Evolutionary conservation across 37 sponge, comb jelly and placozoan genomes (phyloP).

Genomic region (Lycopodina hypogea): DNA sequence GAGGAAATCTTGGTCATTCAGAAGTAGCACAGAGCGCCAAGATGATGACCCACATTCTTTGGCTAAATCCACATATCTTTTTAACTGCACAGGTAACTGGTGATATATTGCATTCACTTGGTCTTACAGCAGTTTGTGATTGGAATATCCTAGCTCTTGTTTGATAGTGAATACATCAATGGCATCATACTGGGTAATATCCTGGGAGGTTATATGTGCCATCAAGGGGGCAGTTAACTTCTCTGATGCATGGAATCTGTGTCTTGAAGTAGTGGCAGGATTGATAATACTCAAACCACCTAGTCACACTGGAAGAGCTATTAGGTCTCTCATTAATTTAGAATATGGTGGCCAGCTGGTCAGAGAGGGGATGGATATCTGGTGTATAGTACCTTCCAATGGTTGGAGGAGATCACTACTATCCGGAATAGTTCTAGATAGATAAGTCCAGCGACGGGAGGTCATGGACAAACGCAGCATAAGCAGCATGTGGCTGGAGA

Average conservation of each 20-base stretch:
- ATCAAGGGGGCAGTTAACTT: too few relatives aligned
- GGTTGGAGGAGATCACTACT: too few relatives aligned
- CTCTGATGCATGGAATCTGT: slow-evolving; percentile 23
- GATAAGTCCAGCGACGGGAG: too few relatives aligned
- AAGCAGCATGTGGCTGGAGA: slow-evolving; percentile 30
- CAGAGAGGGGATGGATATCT: slow-evolving; percentile 13
- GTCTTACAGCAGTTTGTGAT: background rate
- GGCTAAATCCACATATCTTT: slow-evolving; percentile 30
- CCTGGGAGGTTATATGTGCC: too few relatives aligned
- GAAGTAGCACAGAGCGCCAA: slow-evolving; percentile 13
- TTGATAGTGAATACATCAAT: too few relatives aligned
- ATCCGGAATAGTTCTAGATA: too few relatives aligned
- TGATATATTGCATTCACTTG: background rate
- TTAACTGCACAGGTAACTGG: slow-evolving; percentile 2
- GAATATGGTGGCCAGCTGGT: slow-evolving; percentile 33
- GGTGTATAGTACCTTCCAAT: too few relatives aligned
- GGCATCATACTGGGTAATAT: background rate
- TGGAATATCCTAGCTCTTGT: too few relatives aligned
- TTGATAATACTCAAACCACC: slow-evolving; percentile 43
- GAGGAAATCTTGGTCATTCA: too few relatives aligned
- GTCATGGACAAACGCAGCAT: too few relatives aligned
- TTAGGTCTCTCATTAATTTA: slow-evolving; percentile 13
- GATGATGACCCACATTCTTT: slow-evolving; percentile 22
- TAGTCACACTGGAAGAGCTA: slow-evolving; percentile 18
- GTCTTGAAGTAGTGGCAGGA: background rate